Base-by-base conservation (phyloP, 2,888 invertebrate genomes). In the Caenorhabditis angaria region DNA sequence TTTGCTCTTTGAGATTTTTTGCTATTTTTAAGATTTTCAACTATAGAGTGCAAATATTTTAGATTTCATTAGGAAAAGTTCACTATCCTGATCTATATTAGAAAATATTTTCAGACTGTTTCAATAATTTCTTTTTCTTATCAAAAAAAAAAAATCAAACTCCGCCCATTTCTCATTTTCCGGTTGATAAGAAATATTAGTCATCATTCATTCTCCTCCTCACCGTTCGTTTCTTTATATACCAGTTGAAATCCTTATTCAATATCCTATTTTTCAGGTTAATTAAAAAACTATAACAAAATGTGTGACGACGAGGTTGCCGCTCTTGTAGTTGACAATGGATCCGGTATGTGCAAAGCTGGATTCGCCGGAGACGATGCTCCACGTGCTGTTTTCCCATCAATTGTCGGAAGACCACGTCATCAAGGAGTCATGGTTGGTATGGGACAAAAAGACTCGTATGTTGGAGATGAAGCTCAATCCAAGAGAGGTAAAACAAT, bases 371-470 rank as follows among this genome's bases (percentile, higher is more conserved):
- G 92, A 75, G 92, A 92, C 86, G 92, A 92, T 86, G 92, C 92
- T 61, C 92, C 92, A 47, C 89, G 92, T 87, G 93, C 93, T 88
- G 93, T 94, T 86, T 93, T 94, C 89, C 94, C 94, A 65, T 93
- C 94, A 83, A 92, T 92, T 78, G 92, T 92, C 56, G 92, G 92
- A 70, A 90, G 92, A 88, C 92, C 87, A 92, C 93, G 92, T 84
- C 92, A 92, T 88, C 92, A 92, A 85, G 83, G 84, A 70, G 84
- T 84, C 70, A 84, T 83, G 83, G 83, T 83, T 64, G 83, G 83
- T 65, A 84, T 84, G 83, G 83, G 83, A 75, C 83, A 83, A 69
- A 81, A 81, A 69, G 81, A 81, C 65, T 77, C 77, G 55, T 81
- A 81, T 71, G 81, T 81, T 59, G 81, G 81, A 74, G 81, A 81